Conservation (phyloP, 2,113 vertebrate species). For the Ailuropoda melanoleuca region DNA sequence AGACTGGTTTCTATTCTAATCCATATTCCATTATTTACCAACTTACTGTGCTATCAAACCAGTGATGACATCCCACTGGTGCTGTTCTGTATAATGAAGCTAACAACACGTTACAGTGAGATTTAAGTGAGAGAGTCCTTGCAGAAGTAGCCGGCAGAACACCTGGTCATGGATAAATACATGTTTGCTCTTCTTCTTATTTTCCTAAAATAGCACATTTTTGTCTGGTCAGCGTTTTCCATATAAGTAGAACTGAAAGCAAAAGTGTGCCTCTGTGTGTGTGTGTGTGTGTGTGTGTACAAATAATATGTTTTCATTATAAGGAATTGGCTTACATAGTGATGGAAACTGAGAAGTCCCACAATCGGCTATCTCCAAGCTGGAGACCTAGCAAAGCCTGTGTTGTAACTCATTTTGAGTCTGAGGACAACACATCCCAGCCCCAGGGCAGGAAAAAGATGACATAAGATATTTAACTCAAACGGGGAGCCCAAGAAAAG, state of each 20-base stretch:
- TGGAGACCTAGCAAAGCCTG: background rate
- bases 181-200: background rate
- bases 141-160: fast-evolving
- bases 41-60: background rate
- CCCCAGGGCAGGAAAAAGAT: background rate
- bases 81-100: background rate
- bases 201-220: background rate
- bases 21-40: background rate
- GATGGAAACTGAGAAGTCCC: background rate
- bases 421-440: background rate
- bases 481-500: background rate
- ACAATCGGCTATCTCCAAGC: background rate
- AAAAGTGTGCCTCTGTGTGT: background rate
- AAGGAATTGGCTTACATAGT: background rate
- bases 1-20: background rate
- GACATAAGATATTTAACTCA: background rate
- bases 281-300: background rate
- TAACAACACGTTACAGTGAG: background rate
- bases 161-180: background rate
- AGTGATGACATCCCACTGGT: background rate
- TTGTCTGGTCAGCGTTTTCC: background rate
- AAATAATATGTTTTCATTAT: background rate
- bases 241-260: background rate
- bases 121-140: background rate
- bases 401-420: background rate